Evolutionary conservation across 2,113 vertebrate species (phyloP).

Genomic region (Microcebus tavaratra): DNA sequence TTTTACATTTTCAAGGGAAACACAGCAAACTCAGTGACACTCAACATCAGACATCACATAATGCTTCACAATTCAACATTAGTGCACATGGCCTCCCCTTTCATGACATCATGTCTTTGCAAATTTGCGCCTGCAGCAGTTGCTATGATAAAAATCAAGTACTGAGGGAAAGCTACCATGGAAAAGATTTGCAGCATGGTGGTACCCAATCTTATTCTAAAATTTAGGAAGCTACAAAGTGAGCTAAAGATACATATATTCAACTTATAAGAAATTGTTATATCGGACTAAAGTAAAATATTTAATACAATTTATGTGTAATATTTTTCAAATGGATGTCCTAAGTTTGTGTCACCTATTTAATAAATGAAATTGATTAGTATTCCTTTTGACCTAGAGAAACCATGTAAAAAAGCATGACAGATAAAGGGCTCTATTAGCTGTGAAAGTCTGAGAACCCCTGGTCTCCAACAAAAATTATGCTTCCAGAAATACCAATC

Average conservation of each 20-base stretch:
- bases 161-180: neutral
- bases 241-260: neutral
- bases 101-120: neutral
- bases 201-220: neutral
- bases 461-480: neutral
- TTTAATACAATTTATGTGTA: neutral
- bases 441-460: neutral
- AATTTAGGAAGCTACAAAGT: neutral
- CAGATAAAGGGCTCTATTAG: neutral
- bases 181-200: neutral
- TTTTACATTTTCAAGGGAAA: neutral
- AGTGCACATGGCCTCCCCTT: neutral
- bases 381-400: neutral
- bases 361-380: neutral
- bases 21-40: neutral
- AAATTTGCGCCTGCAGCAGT: neutral
- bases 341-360: neutral
- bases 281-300: neutral
- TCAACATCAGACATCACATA: neutral
- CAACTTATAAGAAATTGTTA: neutral
- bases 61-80: neutral
- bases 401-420: neutral
- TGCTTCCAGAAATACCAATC: no score
- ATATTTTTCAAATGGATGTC: neutral
- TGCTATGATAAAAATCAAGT: neutral